Evolutionary conservation across 1,140 invertebrate species (phyloP), one percentile per base, ranked within the genome.

Genomic region (Gryon sp.): DNA sequence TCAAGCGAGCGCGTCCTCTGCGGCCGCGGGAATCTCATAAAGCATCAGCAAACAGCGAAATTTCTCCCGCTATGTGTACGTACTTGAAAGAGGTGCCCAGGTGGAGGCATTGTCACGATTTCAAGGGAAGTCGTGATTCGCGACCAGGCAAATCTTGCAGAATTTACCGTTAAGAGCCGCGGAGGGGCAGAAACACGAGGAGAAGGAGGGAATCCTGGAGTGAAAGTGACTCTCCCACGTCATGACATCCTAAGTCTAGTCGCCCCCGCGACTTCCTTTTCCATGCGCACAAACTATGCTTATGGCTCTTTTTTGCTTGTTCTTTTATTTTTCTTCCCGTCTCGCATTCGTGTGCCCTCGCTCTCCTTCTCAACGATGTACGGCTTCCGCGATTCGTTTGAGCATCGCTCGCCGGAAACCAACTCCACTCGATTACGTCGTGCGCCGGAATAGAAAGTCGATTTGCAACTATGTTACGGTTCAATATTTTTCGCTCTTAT

Each of bases 211-310:
- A n/a, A n/a, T n/a, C n/a, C n/a, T n/a, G n/a, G n/a, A n/a, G 87
- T 89, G 87, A 89, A 89, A 89, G 87, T 88, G 83, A 86, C 82
- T 88, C 86, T 89, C 88, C 87, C 88, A 89, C 88, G 87, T 85
- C 82, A 83, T 83, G 82, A 84, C 85, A 84, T 86, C 86, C 82
- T 74, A 82, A 80, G 78, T 80, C 80, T 79, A 40, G 48, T 38
- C 59, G 45, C 69, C 60, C 53, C 48, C 72, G 55, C 65, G 50
- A 50, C 78, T 73, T 65, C 60, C 43, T 78, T n/a, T 60, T 63
- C 72, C 59, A 65, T 65, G 79, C 53, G 70, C 43, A n/a, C 43
- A 0, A 52, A 6, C 45, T 38, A 52, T 34, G 46, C 26, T 45
- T 32, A 53, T n/a, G n/a, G n/a, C n/a, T 75, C 68, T 66, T 66